Evolutionary conservation across 2,888 invertebrate genomes (phyloP), one percentile per base, ranked within the genome.

Genomic region (Zaprionus obscuricornis): DNA sequence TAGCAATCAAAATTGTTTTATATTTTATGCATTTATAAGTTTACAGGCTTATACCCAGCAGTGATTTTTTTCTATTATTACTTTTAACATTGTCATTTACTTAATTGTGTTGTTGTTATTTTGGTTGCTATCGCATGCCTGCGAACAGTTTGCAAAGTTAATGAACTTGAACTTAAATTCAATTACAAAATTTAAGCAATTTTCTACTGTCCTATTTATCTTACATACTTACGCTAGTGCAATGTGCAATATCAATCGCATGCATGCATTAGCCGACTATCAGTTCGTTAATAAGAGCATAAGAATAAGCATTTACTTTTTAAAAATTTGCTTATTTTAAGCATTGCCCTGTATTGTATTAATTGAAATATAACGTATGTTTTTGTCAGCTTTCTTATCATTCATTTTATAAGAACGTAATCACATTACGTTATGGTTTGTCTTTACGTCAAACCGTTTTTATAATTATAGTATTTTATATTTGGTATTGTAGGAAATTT

Each of bases 61-160:
- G n/a, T n/a, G n/a, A n/a, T n/a, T n/a, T n/a, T n/a, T n/a, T n/a
- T n/a, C n/a, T n/a, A n/a, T n/a, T n/a, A n/a, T n/a, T n/a, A n/a
- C n/a, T n/a, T n/a, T 66, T 72, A 66, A 45, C 55, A 59, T 65
- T 77, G 46, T 17, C 33, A 66, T 52, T 49, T 27, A 33, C n/a
- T 10, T 46, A 37, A 45, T 56, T 14, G 42, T 49, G 39, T 47
- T 59, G 24, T 50, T 52, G 11, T 40, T 31, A n/a, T n/a, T n/a
- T n/a, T n/a, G n/a, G 46, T n/a, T 3, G 18, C 7, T 20, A 16
- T 75, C 55, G 81, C 77, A 75, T 81, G 78, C 22, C 40, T n/a
- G n/a, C 10, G 13, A 51, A 33, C 63, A 55, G 55, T 70, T 73
- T 75, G 39, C 36, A 67, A 78, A 77, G 40, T 64, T 58, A 67